These are phyloP conservation scores for Zygothrica quintamaculata DNA, from an alignment of 2,888 invertebrate genomes.

Conservation along the genomic window DNA sequence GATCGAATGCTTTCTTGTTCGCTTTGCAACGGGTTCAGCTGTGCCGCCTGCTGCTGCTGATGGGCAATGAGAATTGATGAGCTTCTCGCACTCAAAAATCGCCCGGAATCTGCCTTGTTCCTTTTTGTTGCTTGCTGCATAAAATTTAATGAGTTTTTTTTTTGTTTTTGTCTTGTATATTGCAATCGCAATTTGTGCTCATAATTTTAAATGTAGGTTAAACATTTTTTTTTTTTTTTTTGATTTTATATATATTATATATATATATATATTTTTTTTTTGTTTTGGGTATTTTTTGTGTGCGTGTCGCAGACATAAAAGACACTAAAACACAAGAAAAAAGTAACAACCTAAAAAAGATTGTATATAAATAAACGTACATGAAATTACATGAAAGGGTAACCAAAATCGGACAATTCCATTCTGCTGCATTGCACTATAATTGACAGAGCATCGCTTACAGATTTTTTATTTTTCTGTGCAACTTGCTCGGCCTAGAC, in stretches of 20 bases:
- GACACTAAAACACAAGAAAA: neutral
- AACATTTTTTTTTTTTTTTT: too few species aligned
- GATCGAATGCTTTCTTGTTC: slow-evolving; percentile 13
- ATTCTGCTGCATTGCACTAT: slow-evolving; percentile 45
- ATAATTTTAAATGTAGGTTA: slow-evolving; percentile 69
- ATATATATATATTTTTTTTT: too few species aligned
- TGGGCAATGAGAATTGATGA: slow-evolving; percentile 74
- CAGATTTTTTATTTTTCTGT: neutral
- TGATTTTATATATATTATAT: too few species aligned
- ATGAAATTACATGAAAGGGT: slow-evolving; percentile 45
- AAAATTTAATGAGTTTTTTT: slow-evolving; percentile 72
- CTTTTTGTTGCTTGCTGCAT: slow-evolving; percentile 45
- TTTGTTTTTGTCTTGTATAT: slow-evolving; percentile 49
- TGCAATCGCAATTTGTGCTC: slow-evolving; percentile 40
- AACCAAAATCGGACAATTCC: slow-evolving; percentile 63
- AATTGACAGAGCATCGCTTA: slow-evolving; percentile 18
- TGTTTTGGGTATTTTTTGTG: slow-evolving; percentile 49
- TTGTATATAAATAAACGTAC: neutral
- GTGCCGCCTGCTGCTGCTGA: slow-evolving; percentile 37
- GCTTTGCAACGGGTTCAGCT: slow-evolving; percentile 45
- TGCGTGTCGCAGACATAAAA: slow-evolving; percentile 33
- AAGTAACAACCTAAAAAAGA: too few species aligned
- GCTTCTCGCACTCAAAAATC: slow-evolving; percentile 48
- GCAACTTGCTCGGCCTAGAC: slow-evolving; percentile 24
- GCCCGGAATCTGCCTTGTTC: slow-evolving; percentile 41